Conservation (phyloP, 2,113 vertebrate species). For the Oncorhynchus tshawytscha region DNA sequence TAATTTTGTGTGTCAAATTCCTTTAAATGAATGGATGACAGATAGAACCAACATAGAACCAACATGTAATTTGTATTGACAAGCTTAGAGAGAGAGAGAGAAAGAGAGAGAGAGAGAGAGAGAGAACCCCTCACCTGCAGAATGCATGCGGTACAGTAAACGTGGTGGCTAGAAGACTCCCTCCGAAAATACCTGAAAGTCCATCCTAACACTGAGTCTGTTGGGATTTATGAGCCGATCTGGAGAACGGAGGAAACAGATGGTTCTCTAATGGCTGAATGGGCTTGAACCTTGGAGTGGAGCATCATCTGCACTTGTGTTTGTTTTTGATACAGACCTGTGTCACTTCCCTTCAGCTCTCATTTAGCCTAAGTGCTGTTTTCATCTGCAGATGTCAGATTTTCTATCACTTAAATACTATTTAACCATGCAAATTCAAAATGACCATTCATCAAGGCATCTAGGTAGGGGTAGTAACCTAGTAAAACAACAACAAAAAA, state of each 20-base stretch:
- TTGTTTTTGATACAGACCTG: not conserved
- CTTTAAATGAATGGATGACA: too few relatives aligned
- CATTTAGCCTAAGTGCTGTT: not conserved
- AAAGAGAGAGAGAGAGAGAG: too few relatives aligned
- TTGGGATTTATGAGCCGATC: not conserved
- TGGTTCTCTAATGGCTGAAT: slow-evolving; percentile 28
- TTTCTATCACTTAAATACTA: too few relatives aligned
- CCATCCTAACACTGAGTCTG: not conserved
- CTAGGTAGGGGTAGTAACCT: too few relatives aligned
- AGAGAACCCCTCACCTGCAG: not conserved
- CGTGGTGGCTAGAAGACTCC: too few relatives aligned
- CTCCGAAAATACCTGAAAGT: not conserved
- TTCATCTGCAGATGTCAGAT: not conserved
- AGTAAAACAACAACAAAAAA: too few relatives aligned
- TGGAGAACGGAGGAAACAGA: slow-evolving; percentile 53
- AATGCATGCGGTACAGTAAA: not conserved
- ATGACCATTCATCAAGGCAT: too few relatives aligned
- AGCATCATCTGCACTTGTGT: slow-evolving; percentile 33
- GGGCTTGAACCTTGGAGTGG: slow-evolving; percentile 25
- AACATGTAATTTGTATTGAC: too few relatives aligned
- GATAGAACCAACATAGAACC: too few relatives aligned
- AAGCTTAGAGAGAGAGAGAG: too few relatives aligned
- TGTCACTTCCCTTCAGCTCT: not conserved
- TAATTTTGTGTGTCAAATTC: too few relatives aligned
- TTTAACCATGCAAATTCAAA: too few relatives aligned